Conservation (phyloP, 2,797 vertebrate species). For the Molossus molossus region DNA sequence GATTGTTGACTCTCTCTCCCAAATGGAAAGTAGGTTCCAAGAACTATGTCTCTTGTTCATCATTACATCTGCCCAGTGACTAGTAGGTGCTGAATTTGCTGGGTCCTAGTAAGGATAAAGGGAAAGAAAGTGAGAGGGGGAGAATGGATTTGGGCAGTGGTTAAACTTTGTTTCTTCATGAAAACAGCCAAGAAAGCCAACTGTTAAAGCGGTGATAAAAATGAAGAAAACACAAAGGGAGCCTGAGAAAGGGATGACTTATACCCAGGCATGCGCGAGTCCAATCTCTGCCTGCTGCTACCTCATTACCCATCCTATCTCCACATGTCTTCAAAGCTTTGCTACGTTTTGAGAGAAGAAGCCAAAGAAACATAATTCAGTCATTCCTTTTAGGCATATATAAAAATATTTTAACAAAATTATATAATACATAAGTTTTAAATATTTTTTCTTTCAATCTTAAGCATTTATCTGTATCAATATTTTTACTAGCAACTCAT, state of each 20-base stretch:
- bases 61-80: not conserved
- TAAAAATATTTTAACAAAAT: constrained; percentile 59
- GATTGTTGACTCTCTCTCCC: not conserved
- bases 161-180: constrained; percentile 10
- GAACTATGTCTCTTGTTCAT: not conserved
- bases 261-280: not conserved
- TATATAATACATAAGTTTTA: not conserved
- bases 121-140: not conserved
- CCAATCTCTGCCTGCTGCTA: not conserved
- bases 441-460: constrained; percentile 49
- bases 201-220: constrained; percentile 48
- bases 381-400: not conserved
- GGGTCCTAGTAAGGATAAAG: not conserved
- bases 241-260: not conserved
- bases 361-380: constrained; percentile 15
- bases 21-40: constrained; percentile 6
- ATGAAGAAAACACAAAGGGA: not conserved
- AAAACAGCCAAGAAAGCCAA: constrained; percentile 36
- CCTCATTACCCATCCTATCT: not conserved
- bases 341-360: constrained; percentile 24
- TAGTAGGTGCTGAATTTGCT: not conserved
- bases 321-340: not conserved
- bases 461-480: constrained; percentile 10
- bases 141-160: not conserved
- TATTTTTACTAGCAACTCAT: not conserved